Base-by-base conservation (phyloP, 2,888 invertebrate species). In the Neocrepidodera transversa region DNA sequence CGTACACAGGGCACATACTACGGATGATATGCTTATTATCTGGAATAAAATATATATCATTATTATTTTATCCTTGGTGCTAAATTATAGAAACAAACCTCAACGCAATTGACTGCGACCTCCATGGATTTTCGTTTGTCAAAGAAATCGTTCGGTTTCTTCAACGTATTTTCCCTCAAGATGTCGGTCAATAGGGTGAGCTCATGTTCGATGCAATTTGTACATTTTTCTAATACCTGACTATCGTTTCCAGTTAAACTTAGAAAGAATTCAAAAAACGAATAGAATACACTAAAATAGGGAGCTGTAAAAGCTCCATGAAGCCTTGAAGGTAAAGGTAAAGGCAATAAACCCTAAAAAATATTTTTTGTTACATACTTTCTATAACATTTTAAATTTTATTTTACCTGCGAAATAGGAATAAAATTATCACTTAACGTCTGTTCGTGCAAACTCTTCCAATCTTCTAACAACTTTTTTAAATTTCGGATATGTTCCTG, bases 61-160 rank as follows among this genome's bases (percentile, higher is more conserved):
- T 5, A 40, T 28, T 1, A 5, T 28, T 30, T 20, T 52, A 14
- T 6, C 4, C 3, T 23, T 8, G n/a, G n/a, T n/a, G 14, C n/a
- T 35, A 14, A 48, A 47, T 43, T 11, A 26, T 36, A 16, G 30
- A 42, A 38, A 5, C 78, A 70, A 52, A 88, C 89, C 83, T 89
- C 89, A 60, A 87, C 78, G 69, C 82, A 83, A 71, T 86, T 85
- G 13, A 86, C 83, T 28, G 86, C 79, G 26, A 79, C 78, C 70
- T 85, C 87, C 65, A 86, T 80, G 2, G 81, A 76, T 23, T 82
- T 82, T 10, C 85, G 76, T 76, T 80, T 59, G 68, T 71, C 70
- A 74, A 68, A 75, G 57, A 82, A 70, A 63, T 82, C 76, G 6
- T 78, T 68, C 4, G 79, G 74, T 62, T 78, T 69, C 54, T 76